Percentiles rank a stretch among this genome's conserved stretches.
Evolutionary conservation across 2,888 invertebrate genomes (phyloP).

Genomic region (Silvanus unidentatus): DNA sequence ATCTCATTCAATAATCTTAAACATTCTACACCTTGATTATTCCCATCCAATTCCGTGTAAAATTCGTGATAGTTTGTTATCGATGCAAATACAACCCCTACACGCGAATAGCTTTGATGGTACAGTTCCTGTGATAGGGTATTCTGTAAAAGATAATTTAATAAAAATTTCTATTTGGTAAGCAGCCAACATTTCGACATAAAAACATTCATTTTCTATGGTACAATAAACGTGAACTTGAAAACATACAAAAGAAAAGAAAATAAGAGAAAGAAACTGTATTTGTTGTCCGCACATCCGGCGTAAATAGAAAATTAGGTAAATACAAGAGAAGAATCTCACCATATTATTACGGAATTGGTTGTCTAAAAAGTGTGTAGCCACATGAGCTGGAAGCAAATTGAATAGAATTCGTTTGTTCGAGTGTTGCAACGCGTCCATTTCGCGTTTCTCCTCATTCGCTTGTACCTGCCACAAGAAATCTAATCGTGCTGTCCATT

Average conservation of each 20-base stretch:
- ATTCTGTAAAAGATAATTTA: conserved; percentile 45
- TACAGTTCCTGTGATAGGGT: conserved; percentile 76
- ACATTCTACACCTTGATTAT: conserved; percentile 88
- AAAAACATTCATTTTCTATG: background rate
- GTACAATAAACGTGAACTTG: background rate
- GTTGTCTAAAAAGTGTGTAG: conserved; percentile 85
- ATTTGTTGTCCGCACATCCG: conserved; percentile 29
- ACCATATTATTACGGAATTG: conserved; percentile 85
- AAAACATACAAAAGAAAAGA: background rate
- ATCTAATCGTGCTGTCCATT: conserved; percentile 84
- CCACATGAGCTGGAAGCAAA: conserved; percentile 84
- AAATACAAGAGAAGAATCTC: conserved; percentile 22
- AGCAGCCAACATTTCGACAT: conserved; percentile 33
- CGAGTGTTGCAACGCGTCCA: conserved; percentile 88
- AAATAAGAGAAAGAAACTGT: background rate
- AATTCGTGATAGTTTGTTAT: conserved; percentile 93
- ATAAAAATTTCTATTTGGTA: conserved; percentile 5
- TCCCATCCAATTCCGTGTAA: conserved; percentile 87
- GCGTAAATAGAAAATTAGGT: no score
- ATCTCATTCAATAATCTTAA: conserved; percentile 83
- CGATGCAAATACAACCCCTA: conserved; percentile 87
- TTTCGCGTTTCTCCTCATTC: conserved; percentile 84
- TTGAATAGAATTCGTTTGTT: conserved; percentile 86
- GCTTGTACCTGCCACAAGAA: conserved; percentile 82
- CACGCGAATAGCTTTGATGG: conserved; percentile 86